These are phyloP conservation scores for Scaptomyza polygonia DNA, from an alignment of 2,888 invertebrate species.

Conservation along the genomic window DNA sequence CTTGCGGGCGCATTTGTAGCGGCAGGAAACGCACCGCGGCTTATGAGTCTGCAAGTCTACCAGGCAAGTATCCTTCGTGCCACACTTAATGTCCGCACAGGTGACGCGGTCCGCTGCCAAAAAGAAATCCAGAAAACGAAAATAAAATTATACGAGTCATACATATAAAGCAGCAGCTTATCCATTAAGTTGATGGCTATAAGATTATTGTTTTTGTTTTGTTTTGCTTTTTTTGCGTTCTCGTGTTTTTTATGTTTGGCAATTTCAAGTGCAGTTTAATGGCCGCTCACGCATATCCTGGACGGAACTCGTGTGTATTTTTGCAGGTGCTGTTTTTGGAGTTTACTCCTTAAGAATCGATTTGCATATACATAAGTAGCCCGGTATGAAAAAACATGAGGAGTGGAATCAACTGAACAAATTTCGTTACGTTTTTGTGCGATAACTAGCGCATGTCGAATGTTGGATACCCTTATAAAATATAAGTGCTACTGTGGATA, in stretches of 20 bases:
- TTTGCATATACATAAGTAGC: too few relatives aligned
- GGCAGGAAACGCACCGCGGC: conserved; percentile 90
- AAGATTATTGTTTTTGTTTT: conserved; percentile 5
- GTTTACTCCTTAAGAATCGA: too few relatives aligned
- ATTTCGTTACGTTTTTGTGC: too few relatives aligned
- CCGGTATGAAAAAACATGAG: too few relatives aligned
- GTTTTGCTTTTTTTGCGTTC: too few relatives aligned
- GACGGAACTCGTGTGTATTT: conserved; percentile 52
- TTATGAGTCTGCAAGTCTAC: conserved; percentile 87
- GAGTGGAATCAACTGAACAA: too few relatives aligned
- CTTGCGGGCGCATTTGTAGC: conserved; percentile 86
- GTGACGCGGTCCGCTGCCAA: conserved; percentile 86
- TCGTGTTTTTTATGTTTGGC: conserved; percentile 51
- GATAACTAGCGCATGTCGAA: too few relatives aligned
- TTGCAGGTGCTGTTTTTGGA: conserved; percentile 69
- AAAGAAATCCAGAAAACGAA: conserved; percentile 8
- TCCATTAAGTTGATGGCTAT: conserved; percentile 33
- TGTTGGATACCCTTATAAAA: too few relatives aligned
- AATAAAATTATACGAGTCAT: conserved; percentile 59
- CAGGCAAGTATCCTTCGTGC: conserved; percentile 89
- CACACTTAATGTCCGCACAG: conserved; percentile 88
- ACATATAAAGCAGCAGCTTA: conserved; percentile 45
- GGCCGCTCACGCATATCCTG: conserved; percentile 47
- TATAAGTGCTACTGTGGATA: too few relatives aligned
- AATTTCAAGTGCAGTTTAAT: conserved; percentile 63